phyloP scores from a whole-genome alignment of 2,113 vertebrate genomes.

The Apaloderma vittatum region DNA sequence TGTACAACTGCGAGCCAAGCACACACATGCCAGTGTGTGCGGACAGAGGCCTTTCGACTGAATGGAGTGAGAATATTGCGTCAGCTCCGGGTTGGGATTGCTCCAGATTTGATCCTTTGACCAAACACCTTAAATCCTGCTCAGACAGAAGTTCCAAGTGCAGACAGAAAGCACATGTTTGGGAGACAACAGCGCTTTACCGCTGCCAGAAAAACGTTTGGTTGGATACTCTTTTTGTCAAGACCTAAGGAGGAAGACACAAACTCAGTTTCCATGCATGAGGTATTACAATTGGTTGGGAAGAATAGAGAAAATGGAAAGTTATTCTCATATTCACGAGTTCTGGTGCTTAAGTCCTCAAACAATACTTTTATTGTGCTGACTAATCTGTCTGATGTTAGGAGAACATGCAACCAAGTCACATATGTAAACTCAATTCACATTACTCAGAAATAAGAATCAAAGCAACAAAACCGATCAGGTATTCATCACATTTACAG shows the following conservation, averaged over 20 bases:
- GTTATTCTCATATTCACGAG: background rate
- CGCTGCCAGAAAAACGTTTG: background rate
- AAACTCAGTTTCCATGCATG: background rate
- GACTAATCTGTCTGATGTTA: background rate
- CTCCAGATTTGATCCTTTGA: background rate
- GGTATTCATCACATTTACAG: background rate
- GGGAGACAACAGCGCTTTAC: background rate
- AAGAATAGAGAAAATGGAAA: background rate
- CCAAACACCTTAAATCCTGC: background rate
- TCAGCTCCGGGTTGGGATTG: background rate
- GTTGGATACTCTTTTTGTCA: background rate
- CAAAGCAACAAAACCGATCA: background rate
- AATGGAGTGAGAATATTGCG: background rate
- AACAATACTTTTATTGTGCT: background rate
- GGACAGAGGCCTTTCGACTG: background rate
- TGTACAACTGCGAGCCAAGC: background rate
- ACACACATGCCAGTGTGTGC: background rate
- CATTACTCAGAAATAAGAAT: background rate
- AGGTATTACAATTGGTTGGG: background rate
- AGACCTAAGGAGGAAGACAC: background rate
- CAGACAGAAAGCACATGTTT: background rate
- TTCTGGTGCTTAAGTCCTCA: background rate
- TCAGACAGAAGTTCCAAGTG: background rate
- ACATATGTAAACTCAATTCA: background rate
- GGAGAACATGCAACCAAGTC: background rate